These are phyloP conservation scores for Sesia bembeciformis DNA, from an alignment of 2,888 invertebrate species.

Conservation along the genomic window DNA sequence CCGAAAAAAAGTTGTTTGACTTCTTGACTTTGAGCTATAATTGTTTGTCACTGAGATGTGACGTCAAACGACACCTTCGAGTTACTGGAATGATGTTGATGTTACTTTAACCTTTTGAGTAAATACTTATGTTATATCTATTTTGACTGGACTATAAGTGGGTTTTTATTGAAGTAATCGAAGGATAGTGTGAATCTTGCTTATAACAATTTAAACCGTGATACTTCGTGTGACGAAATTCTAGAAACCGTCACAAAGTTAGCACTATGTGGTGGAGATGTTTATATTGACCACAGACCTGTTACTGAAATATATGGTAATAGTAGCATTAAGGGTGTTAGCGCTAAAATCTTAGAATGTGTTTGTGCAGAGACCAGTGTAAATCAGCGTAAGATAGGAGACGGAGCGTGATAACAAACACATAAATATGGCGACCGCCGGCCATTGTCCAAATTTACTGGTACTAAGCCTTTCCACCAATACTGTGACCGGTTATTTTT, in stretches of 20 bases:
- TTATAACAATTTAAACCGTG: no score
- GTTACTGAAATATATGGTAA: not conserved
- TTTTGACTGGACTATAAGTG: no score
- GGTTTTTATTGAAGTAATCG: no score
- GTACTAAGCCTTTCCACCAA: conserved; percentile 35
- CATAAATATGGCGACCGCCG: conserved; percentile 55
- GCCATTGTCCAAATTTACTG: conserved; percentile 58
- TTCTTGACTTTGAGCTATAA: conserved; percentile 20
- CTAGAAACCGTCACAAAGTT: no score
- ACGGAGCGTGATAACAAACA: conserved; percentile 61
- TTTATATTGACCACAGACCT: not conserved
- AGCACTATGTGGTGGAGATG: no score
- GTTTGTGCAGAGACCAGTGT: conserved; percentile 47
- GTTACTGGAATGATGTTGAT: no score
- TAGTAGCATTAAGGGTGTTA: not conserved
- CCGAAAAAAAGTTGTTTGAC: conserved; percentile 26
- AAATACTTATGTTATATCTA: no score
- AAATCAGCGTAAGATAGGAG: conserved; percentile 56
- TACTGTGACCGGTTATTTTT: conserved; percentile 29
- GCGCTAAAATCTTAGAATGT: conserved; percentile 17
- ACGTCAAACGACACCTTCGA: no score
- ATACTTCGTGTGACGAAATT: no score
- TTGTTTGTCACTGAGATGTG: no score
- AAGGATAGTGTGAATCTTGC: no score
- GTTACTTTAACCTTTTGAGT: no score